phyloP scores from a whole-genome alignment of 2,888 invertebrate genomes.

The Orchesella flavescens region DNA sequence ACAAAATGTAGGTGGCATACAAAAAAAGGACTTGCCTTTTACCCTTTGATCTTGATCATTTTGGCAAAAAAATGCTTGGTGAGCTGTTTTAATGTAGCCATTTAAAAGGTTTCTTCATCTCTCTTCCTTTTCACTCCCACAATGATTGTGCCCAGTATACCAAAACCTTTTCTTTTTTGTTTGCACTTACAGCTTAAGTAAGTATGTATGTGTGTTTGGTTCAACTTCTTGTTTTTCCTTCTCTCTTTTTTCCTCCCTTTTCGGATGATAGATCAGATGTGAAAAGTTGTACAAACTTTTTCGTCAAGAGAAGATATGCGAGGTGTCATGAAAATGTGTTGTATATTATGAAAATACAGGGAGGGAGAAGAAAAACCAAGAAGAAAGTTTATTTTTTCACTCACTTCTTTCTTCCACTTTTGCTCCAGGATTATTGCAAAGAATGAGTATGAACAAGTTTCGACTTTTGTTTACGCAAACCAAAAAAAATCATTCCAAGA shows the following conservation, averaged over 20 bases:
- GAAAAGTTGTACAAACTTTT: slow-evolving; percentile 29
- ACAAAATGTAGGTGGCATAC: background rate
- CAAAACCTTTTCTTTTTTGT: too few relatives aligned
- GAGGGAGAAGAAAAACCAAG: too few relatives aligned
- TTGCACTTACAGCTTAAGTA: too few relatives aligned
- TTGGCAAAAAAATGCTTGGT: slow-evolving; percentile 45
- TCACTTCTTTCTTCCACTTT: background rate
- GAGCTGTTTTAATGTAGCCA: slow-evolving; percentile 52
- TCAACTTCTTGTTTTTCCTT: too few relatives aligned
- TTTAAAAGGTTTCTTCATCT: slow-evolving; percentile 46
- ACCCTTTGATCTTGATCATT: slow-evolving; percentile 55
- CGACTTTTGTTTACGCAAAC: slow-evolving; percentile 5
- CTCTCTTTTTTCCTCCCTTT: too few relatives aligned
- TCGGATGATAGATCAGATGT: slow-evolving; percentile 34
- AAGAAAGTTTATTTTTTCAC: slow-evolving; percentile 15
- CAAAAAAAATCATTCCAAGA: background rate
- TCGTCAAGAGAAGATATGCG: slow-evolving; percentile 37
- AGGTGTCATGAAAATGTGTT: slow-evolving; percentile 54
- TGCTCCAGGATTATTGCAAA: background rate
- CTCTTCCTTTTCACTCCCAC: slow-evolving; percentile 15
- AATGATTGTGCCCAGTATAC: too few relatives aligned
- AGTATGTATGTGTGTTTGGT: too few relatives aligned
- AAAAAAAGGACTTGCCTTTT: slow-evolving; percentile 23
- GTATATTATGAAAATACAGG: slow-evolving; percentile 2
- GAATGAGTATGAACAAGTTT: background rate